Conservation (phyloP, 2,888 invertebrate species). For the Ferdinandea cuprea region DNA sequence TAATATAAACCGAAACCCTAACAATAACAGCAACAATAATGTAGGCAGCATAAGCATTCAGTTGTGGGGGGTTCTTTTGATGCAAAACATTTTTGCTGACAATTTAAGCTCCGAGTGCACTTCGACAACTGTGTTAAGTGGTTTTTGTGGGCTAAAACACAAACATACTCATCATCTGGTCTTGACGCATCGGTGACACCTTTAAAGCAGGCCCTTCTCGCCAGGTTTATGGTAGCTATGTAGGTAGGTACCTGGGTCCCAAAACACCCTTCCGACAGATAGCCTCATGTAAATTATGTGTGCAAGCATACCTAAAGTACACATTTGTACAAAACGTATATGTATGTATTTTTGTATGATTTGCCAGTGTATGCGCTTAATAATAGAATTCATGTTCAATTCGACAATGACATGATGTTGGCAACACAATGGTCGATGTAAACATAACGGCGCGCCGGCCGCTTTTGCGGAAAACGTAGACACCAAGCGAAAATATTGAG, state of each 20-base stretch:
- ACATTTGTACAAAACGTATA: background rate
- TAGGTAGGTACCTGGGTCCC: background rate
- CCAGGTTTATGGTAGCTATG: background rate
- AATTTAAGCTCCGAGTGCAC: constrained; percentile 22
- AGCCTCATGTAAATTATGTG: too few species aligned
- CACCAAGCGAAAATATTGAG: constrained; percentile 7
- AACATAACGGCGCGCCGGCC: background rate
- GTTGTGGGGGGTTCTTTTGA: background rate
- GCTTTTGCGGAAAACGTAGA: background rate
- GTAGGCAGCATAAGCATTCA: background rate
- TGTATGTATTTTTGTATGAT: background rate
- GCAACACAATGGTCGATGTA: constrained; percentile 10
- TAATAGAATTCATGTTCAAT: constrained; percentile 14
- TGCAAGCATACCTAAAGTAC: too few species aligned
- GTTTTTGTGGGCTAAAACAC: constrained; percentile 14
- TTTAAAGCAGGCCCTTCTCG: background rate
- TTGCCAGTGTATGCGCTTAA: background rate
- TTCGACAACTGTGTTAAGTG: constrained; percentile 28
- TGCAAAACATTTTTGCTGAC: constrained; percentile 20
- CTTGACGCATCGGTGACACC: constrained; percentile 9
- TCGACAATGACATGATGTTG: constrained; percentile 9
- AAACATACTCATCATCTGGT: constrained; percentile 10
- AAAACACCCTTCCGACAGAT: background rate
- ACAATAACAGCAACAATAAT: background rate
- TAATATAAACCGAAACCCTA: background rate